Conservation (phyloP, 92 coral and sea anemone genomes). For the Palythoa heliodiscus region DNA sequence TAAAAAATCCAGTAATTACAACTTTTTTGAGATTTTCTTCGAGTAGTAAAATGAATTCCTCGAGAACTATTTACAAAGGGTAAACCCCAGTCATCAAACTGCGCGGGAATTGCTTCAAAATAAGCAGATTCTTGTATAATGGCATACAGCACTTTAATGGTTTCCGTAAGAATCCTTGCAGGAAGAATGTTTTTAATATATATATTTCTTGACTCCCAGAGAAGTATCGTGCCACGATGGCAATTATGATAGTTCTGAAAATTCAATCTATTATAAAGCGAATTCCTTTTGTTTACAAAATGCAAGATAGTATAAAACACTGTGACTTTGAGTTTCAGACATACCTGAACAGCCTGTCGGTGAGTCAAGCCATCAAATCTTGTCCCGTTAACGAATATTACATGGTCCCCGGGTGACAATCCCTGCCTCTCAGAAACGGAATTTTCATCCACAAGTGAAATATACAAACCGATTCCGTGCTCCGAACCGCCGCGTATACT, state of each 20-base stretch:
- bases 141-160: slow-evolving; percentile 15
- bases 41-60: not conserved
- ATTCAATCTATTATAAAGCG: not conserved
- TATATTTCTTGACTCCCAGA: not conserved
- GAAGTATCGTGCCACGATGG: not conserved
- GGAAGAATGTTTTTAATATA: too few relatives aligned
- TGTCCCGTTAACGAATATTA: slow-evolving; percentile 77
- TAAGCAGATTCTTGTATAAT: not conserved
- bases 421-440: slow-evolving; percentile 86
- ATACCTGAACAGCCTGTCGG: slow-evolving; percentile 90
- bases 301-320: not conserved
- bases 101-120: not conserved
- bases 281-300: not conserved
- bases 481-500: slow-evolving; percentile 98
- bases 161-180: not conserved
- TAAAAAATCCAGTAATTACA: not conserved
- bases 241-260: not conserved
- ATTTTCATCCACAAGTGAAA: slow-evolving; percentile 82
- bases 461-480: slow-evolving; percentile 92
- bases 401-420: slow-evolving; percentile 89
- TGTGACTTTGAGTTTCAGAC: not conserved
- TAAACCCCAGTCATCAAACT: not conserved
- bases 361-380: slow-evolving; percentile 84
- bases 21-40: not conserved
- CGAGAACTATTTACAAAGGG: slow-evolving; percentile 26